Evolutionary conservation across 1,140 invertebrate species (phyloP), one percentile per base, ranked within the genome.

Genomic region (Rhagoletis pomonella): DNA sequence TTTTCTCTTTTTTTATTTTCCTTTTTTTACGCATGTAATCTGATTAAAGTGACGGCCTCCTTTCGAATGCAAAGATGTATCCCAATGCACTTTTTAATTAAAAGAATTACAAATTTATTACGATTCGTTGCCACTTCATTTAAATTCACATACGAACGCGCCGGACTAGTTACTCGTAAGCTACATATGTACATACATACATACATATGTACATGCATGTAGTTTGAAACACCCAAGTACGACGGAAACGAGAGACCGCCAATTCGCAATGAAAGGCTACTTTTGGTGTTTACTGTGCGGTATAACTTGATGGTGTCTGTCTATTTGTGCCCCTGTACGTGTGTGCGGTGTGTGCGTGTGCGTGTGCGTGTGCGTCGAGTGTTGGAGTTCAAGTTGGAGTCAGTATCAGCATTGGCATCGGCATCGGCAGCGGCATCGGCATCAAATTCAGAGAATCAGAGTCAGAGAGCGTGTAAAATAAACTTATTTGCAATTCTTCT

Each of bases 61-160:
- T 81, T 81, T 81, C 69, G 69, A 73, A 73, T 47, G 69, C 69
- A 44, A 73, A 73, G 69, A 73, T 73, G 9, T 55, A 42, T 55
- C 73, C 73, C 73, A 81, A 55, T 55, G 17, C 73, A 81, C 73
- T 81, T 81, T 81, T 81, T 81, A 81, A 81, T 81, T 81, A 81
- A 81, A 81, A 81, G 73, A 81, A 81, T 81, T 81, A 81, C 73
- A 81, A 81, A 81, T 81, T 81, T 81, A 81, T 81, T 55, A 81
- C 73, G 14, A 5, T 81, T 81, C 73, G 73, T 81, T 81, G 73
- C 47, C 73, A 81, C 73, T 81, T 81, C 73, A 81, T 81, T 81
- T 81, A 58, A 81, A 81, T 81, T 81, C 47, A 55, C 73, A 58
- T n/a, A 81, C 9, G 10, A 47, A 73, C 12, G 4, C 29, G 29